These are phyloP conservation scores for Lepidurus couesii DNA, from an alignment of 1,140 invertebrate genomes.

Conservation along the genomic window DNA sequence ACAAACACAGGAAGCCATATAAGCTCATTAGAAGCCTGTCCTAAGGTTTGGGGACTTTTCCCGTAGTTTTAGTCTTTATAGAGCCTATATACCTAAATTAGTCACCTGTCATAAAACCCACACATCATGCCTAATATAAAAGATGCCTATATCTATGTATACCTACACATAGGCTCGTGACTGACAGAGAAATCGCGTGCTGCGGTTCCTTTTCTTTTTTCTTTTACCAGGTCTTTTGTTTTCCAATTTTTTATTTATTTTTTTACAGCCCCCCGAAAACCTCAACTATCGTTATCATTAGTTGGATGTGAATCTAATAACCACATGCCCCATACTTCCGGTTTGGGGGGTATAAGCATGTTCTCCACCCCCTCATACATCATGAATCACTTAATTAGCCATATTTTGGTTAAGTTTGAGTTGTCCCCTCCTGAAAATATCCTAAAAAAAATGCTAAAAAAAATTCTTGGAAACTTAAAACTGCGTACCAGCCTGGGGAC, in stretches of 20 bases:
- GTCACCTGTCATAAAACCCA: slow-evolving; percentile 18
- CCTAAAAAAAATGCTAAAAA: too few species aligned
- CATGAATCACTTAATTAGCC: background rate
- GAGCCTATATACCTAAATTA: slow-evolving; percentile 19
- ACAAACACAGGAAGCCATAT: slow-evolving; percentile 15
- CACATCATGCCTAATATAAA: background rate
- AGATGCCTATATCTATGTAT: background rate
- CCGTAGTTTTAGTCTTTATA: background rate
- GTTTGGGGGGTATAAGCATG: background rate
- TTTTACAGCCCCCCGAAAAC: background rate
- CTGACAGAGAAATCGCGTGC: background rate
- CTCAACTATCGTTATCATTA: slow-evolving; percentile 11
- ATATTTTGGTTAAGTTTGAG: background rate
- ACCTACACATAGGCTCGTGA: slow-evolving; percentile 9
- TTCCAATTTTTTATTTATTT: background rate
- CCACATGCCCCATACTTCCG: background rate
- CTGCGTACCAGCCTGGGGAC: too few species aligned
- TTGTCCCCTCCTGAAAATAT: background rate
- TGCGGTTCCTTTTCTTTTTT: background rate
- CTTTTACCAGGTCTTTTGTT: background rate
- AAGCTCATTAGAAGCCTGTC: background rate
- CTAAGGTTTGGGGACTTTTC: too few species aligned
- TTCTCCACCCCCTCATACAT: background rate
- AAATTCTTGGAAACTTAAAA: too few species aligned
- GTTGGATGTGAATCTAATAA: slow-evolving; percentile 3